Conservation (phyloP, 2,113 vertebrate species). For the Xenopus borealis region DNA sequence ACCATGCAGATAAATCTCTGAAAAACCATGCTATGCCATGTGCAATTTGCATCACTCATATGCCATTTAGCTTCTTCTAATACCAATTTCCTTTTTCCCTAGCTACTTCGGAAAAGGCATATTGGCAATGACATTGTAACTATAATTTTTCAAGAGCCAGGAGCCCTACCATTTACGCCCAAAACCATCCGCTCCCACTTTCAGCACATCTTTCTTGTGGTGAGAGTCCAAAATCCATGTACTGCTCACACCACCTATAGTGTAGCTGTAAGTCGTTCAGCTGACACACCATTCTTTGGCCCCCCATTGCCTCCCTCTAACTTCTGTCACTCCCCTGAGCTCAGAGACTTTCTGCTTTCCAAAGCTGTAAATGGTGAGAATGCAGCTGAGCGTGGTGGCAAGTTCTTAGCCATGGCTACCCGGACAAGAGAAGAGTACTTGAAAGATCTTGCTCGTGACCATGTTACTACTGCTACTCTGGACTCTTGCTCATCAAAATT, state of each 20-base stretch:
- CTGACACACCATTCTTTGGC: slow-evolving; percentile 86
- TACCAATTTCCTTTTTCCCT: slow-evolving; percentile 8
- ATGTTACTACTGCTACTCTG: slow-evolving; percentile 83
- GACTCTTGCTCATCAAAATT: slow-evolving; percentile 86
- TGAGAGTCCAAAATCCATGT: slow-evolving; percentile 74
- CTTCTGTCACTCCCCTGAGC: slow-evolving; percentile 72
- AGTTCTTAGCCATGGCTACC: slow-evolving; percentile 89
- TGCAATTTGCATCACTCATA: no score
- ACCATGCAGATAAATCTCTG: no score
- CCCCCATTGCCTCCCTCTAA: slow-evolving; percentile 75
- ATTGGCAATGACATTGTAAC: slow-evolving; percentile 91
- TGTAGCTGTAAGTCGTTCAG: slow-evolving; percentile 84
- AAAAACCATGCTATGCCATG: no score
- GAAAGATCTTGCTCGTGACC: slow-evolving; percentile 83
- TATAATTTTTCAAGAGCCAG: slow-evolving; percentile 88
- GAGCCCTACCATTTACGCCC: slow-evolving; percentile 81
- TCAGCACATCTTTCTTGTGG: slow-evolving; percentile 86
- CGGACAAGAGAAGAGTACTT: slow-evolving; percentile 86
- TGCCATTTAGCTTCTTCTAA: no score
- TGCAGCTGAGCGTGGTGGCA: slow-evolving; percentile 79
- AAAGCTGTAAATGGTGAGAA: slow-evolving; percentile 88
- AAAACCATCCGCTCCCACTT: slow-evolving; percentile 86
- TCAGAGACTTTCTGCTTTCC: slow-evolving; percentile 84
- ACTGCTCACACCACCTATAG: slow-evolving; percentile 79
- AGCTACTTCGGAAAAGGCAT: slow-evolving; percentile 86